Base-by-base conservation (phyloP, 2,888 invertebrate species). In the Drosophila multiciliata region DNA sequence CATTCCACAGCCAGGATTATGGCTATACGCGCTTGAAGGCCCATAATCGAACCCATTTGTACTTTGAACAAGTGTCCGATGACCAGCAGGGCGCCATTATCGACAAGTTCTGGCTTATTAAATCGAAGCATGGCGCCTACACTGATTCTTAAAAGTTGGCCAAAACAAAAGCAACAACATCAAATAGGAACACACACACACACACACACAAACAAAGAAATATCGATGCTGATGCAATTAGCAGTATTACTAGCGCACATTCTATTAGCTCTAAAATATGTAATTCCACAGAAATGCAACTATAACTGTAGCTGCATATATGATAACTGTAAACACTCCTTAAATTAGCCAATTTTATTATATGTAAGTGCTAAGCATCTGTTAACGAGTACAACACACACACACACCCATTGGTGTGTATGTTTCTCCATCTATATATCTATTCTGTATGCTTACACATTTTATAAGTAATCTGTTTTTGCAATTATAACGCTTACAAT, bases 1-100 rank as follows among this genome's bases (percentile, higher is more conserved):
- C 98, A 1, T 96, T 97, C 92, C 95, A 97, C 36, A 97, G 96
- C 73, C 94, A 93, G 65, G 98, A 99, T 93, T 99, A 99, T 93
- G 99, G 99, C 0, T 99, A 98, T 93, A 97, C 98, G 2, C 94
- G 98, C 65, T 94, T 99, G 93, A 95, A 95, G 85, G 96, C 96
- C 0, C 94, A 95, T 89, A 99, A 99, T 94, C 91, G 90, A 15
- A 96, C 97, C 0, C 99, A 99, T 94, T 92, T 99, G 48, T 95
- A 98, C 92, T 94, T 98, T 77, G 98, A 99, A 91, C 99, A 99
- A 95, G 95, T 97, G 64, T 96, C 96, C 7, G 96, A 96, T 80
- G 96, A 97, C 80, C 94, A 95, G 79, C 91, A 94, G 29, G 96
- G 96, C 2, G 93, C 94, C 73, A 94, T 96, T 55, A 95, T 97